Evolutionary conservation across 1,140 invertebrate species (phyloP), one percentile per base, ranked within the genome.

Genomic region (Eubasilissa regina): DNA sequence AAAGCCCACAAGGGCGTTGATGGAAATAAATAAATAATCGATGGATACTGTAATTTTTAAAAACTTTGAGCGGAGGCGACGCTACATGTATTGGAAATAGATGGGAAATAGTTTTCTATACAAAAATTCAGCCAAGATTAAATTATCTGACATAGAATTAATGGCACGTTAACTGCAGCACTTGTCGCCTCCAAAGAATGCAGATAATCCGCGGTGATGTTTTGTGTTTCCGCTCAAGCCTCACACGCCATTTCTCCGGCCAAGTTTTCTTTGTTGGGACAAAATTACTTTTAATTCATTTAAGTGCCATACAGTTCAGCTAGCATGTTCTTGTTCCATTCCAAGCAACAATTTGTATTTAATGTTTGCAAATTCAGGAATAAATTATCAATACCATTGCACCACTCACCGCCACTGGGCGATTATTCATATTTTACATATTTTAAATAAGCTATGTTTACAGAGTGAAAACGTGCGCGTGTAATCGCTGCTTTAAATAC

Each of bases 391-490:
- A 21, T 58, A 58, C 55, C 55, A 21, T 15, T 58, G 17, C 55
- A 58, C 17, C 12, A 21, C 55, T 58, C 17, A 17, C 55, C 55
- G 25, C 25, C 25, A 35, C 55, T 0, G 55, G 58, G 60, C 35
- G 35, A 64, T 64, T 64, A 64, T 21, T 64, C 60, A 64, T 4
- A 64, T 64, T 35, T 25, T 35, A 19, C 35, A 43, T 64, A 64
- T 64, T 64, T 64, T 64, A 64, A 64, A 64, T 64, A 25, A 43
- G 60, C 60, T 25, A 25, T 64, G 35, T 25, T 64, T 44, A 43
- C 19, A 0, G 60, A 19, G 60, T 13, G 60, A 64, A 64, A 58
- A 11, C 35, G 60, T 64, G 21, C 4, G 60, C 21, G 19, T 12
- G 13, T 64, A 64, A 64, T 64, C 35, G 60, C 21, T 35, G 35